Conservation (phyloP, 2,888 invertebrate species). For the Ectropis crepuscularia region DNA sequence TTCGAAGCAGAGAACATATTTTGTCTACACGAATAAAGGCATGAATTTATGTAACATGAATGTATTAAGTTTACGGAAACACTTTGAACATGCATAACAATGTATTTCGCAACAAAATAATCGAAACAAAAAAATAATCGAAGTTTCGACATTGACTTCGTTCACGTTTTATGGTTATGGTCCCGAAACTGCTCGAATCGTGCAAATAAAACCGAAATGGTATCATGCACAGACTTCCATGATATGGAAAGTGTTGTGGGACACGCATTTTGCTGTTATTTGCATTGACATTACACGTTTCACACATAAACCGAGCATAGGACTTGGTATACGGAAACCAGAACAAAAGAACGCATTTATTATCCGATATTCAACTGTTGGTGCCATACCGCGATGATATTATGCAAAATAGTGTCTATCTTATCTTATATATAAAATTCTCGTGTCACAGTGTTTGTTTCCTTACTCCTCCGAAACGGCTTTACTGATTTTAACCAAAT, state of each 20-base stretch:
- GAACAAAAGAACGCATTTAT: no score
- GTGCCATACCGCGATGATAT: no score
- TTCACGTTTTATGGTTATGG: slow-evolving; percentile 22
- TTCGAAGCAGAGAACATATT: no score
- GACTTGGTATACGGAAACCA: no score
- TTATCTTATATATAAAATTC: no score
- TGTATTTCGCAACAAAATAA: slow-evolving; percentile 6
- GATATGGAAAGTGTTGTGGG: slow-evolving; percentile 13
- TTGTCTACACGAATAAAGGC: no score
- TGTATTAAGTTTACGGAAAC: neutral
- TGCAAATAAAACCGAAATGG: slow-evolving; percentile 21
- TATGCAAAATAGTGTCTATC: no score
- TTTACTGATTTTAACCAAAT: no score
- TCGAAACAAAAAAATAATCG: slow-evolving; percentile 11
- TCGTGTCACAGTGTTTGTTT: no score
- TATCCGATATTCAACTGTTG: no score
- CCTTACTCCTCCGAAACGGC: no score
- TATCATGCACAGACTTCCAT: slow-evolving; percentile 25
- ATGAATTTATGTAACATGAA: no score
- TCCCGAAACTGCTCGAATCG: slow-evolving; percentile 8
- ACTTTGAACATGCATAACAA: neutral
- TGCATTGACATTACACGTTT: slow-evolving; percentile 11
- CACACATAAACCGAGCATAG: neutral
- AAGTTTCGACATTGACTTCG: slow-evolving; percentile 20
- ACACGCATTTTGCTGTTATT: slow-evolving; percentile 25